Percentiles rank a stretch among this genome's conserved stretches.
phyloP scores from a whole-genome alignment of 2,888 invertebrate genomes.

The Epirrhoe tristata region DNA sequence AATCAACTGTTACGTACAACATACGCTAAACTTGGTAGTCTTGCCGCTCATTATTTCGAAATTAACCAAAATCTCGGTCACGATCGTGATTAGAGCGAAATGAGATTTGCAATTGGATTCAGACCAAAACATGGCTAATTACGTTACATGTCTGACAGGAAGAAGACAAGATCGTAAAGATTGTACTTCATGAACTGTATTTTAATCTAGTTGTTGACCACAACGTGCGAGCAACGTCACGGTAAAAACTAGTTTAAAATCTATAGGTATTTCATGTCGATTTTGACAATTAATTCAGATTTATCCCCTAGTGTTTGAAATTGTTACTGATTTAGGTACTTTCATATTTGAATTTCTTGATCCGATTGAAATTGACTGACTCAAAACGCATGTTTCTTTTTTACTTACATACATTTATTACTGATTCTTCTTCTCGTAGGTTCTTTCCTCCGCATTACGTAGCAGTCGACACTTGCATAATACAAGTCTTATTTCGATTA shows the following conservation, averaged over 20 bases:
- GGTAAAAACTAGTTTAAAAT: too few species aligned
- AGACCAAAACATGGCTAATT: slow-evolving; percentile 15
- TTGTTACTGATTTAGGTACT: too few species aligned
- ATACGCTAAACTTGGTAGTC: slow-evolving; percentile 32
- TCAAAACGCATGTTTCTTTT: too few species aligned
- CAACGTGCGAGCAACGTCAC: too few species aligned
- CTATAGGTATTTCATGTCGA: too few species aligned
- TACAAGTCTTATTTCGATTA: background rate
- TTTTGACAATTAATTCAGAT: too few species aligned
- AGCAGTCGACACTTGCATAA: background rate
- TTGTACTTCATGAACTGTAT: too few species aligned
- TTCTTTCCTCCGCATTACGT: background rate
- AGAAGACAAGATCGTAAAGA: slow-evolving; percentile 10
- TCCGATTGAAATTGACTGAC: too few species aligned
- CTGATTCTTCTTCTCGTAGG: background rate
- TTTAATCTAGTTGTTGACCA: too few species aligned
- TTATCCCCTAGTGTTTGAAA: too few species aligned
- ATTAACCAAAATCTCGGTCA: slow-evolving; percentile 43
- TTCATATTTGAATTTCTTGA: too few species aligned
- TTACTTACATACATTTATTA: background rate
- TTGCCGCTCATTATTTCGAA: slow-evolving; percentile 34
- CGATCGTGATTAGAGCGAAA: slow-evolving; percentile 29
- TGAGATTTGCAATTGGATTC: slow-evolving; percentile 19
- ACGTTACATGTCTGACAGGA: slow-evolving; percentile 26
- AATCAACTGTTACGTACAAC: slow-evolving; percentile 51